Conservation (phyloP, 1,140 invertebrate species). For the Pygmarrhopalites habei region DNA sequence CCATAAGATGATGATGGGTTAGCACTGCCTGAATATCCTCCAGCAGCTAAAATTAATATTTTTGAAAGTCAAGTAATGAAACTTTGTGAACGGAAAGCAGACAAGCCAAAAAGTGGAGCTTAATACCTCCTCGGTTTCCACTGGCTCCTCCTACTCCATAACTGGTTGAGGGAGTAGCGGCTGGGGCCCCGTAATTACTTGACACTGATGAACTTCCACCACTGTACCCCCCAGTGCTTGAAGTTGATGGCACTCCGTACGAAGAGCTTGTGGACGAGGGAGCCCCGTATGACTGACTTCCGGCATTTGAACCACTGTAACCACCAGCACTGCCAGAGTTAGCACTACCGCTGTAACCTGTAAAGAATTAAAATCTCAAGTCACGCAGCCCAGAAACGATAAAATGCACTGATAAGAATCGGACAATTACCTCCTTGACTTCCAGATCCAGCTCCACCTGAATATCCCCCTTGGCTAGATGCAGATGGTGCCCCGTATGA, state of each 20-base stretch:
- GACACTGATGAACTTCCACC: background rate
- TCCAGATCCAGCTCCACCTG: background rate
- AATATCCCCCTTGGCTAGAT: background rate
- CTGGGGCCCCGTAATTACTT: background rate
- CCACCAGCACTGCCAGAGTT: background rate
- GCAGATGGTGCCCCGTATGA: background rate
- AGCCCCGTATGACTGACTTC: background rate
- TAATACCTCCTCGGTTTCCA: too few relatives aligned
- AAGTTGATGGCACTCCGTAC: background rate
- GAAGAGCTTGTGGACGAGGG: background rate
- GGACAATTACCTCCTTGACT: background rate
- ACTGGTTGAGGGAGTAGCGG: too few relatives aligned
- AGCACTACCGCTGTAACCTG: background rate
- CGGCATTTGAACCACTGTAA: background rate
- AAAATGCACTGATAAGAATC: too few relatives aligned
- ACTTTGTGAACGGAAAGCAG: too few relatives aligned
- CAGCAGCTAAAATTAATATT: too few relatives aligned
- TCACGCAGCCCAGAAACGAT: too few relatives aligned
- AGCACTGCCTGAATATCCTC: too few relatives aligned
- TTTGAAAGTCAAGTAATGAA: too few relatives aligned
- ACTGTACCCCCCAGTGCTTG: background rate
- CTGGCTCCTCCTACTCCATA: too few relatives aligned
- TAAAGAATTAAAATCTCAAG: too few relatives aligned
- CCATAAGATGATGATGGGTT: too few relatives aligned
- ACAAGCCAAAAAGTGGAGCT: too few relatives aligned